Base-by-base conservation (phyloP, 2,113 vertebrate species). In the Archocentrus centrarchus region DNA sequence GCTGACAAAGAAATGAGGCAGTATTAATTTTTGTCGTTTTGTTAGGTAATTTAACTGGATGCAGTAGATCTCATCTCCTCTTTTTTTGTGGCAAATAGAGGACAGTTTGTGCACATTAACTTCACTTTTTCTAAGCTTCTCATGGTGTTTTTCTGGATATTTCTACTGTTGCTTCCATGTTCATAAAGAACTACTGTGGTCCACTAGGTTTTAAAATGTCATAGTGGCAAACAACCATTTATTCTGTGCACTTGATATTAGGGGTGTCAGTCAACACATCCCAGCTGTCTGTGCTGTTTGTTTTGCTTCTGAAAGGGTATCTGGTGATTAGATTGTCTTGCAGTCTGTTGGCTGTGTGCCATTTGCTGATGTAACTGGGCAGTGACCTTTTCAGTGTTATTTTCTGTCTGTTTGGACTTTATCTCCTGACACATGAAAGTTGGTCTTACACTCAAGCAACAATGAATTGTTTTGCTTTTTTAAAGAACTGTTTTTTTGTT, bases 251-350 rank as follows among this genome's bases (percentile, higher is more conserved):
- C 3, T 62, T 88, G 60, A 9, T 50, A 80, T 62, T 18, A 82
- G 41, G 37, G 11, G 8, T 27, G 64, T 77, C 59, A 47, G 39
- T 85, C 77, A 75, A 63, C 77, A 78, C 63, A 4, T 50, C 41
- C 22, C 66, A 55, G 35, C 39, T 50, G 64, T 79, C 55, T 66
- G 64, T 11, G 35, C 0, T 47, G 80, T 84, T 86, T 77, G 75
- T 80, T 88, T 80, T 53, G 80, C 70, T 80, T 32, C 39, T 82
- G 18, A 93, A 93, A 93, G 91, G 88, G 66, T 90, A 88, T 92
- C 78, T 85, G 75, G 57, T 86, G 83, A 86, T 87, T 60, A 81
- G 80, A 84, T 88, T 62, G 60, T 24, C n/a, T 63, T 53, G 68
- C 61, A 79, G n/a, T 85, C 79, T 85, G 83, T 58, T 20, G 32